Base-by-base conservation (phyloP, 2,113 vertebrate genomes). In the Furnarius figulus region DNA sequence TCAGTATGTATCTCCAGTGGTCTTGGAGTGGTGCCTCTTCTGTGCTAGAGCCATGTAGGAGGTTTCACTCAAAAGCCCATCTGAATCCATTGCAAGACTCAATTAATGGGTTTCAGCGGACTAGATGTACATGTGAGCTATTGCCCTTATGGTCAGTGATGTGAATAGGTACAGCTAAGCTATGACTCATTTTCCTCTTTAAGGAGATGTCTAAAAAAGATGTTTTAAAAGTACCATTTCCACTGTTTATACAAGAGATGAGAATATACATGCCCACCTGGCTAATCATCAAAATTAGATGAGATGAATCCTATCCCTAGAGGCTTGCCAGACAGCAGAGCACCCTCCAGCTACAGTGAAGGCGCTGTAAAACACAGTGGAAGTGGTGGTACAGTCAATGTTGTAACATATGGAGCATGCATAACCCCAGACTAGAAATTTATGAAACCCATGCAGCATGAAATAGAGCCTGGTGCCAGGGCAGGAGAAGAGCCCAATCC, bases 1-100 rank as follows among this genome's bases (percentile, higher is more conserved):
- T 72, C 55, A 39, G 0, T 6, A 5, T 3, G 1, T 49, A 22
- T 33, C 47, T 83, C 27, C 3, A 2, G 28, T 4, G 2, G 40
- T 27, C 71, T 76, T 13, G 1, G 27, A 28, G 27, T 0, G 0
- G 5, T 55, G 15, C 30, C 28, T 35, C 50, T 75, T 87, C 73
- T 75, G 35, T 89, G 44, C 50, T 47, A 52, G 12, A 35, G 55
- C 39, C 25, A 15, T 0, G 0, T 10, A 88, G 25, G 37, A 83
- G 24, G 10, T 33, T 83, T 83, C 72, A 63, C 47, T 40, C 49
- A 65, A 72, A 85, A 90, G 30, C 39, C 55, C 50, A 18, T 80
- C 52, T 83, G 39, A 92, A 31, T 52, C 59, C 63, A 71, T 7
- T 86, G 46, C 33, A 72, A 87, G 75, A 27, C 10, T 67, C 46